Evolutionary conservation across 2,113 vertebrate species (phyloP), one percentile per base, ranked within the genome.

Genomic region (Camelus bactrianus): DNA sequence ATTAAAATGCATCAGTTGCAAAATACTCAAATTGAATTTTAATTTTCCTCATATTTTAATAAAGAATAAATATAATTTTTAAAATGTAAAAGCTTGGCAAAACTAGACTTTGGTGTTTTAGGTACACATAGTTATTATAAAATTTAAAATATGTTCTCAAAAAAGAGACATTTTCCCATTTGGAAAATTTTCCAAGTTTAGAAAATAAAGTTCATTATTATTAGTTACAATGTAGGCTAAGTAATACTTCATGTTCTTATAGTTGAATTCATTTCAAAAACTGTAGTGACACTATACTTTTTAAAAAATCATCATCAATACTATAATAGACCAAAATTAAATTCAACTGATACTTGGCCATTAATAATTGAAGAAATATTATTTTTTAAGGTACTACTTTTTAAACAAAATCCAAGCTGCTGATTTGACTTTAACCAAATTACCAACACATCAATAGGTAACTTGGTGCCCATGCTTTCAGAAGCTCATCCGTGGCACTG

Each of bases 371-470:
- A 92, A 83, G 42, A 11, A 95, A 79, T 62, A 91, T 72, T 64
- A 75, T 73, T 97, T 97, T 97, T 72, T 72, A 30, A 97, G 94
- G 93, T 83, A 94, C 16, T 91, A 60, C 90, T 84, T 98, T 92
- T 82, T 32, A 96, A 94, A 94, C 77, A 87, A 94, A 97, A 94
- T 81, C 84, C 96, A 97, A 94, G 80, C 92, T 97, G 84, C 73
- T 92, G 84, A 91, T 93, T 73, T 94, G 94, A 97, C 94, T 96
- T 96, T 96, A 97, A 97, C 70, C 96, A 98, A 97, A 95, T 91
- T 97, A 98, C 72, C 97, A 97, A 96, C 93, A 92, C 96, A 95
- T 97, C 98, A 96, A 65, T 96, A 94, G 96, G 95, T 93, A 98
- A 96, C 96, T 95, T 79, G 91, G 9, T 54, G 95, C 92, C 26